Conservation (phyloP, 2,113 vertebrate species). For the Argyrosomus japonicus region DNA sequence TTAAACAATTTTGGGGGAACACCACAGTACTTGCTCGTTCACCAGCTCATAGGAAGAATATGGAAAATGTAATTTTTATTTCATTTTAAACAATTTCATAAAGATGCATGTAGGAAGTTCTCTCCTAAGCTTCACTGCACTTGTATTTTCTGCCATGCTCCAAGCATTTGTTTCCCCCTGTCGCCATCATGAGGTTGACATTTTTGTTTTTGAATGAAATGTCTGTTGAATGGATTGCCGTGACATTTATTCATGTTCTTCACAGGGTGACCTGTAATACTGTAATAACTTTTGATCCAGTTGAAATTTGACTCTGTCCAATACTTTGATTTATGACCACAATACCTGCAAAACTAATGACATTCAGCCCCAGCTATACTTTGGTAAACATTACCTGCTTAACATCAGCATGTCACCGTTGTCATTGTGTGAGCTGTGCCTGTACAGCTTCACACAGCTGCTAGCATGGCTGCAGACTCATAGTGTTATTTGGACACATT, state of each 20-base stretch:
- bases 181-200: not conserved
- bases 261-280: not conserved
- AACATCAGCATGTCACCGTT: not conserved
- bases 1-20: not conserved
- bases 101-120: not conserved
- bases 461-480: not conserved
- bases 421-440: not conserved
- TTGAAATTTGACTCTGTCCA: not conserved
- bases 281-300: not conserved
- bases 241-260: not conserved
- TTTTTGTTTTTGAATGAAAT: not conserved
- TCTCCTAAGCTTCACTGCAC: not conserved
- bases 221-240: not conserved
- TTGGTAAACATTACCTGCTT: not conserved
- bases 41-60: not conserved
- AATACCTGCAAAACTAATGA: not conserved
- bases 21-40: not conserved
- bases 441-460: not conserved
- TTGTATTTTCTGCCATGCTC: too few relatives aligned
- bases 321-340: not conserved
- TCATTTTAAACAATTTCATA: too few relatives aligned
- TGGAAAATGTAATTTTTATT: not conserved
- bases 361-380: not conserved
- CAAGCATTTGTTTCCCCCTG: too few relatives aligned
- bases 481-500: not conserved